phyloP scores from a whole-genome alignment of 2,797 vertebrate genomes.

The Enteromius argenteus region DNA sequence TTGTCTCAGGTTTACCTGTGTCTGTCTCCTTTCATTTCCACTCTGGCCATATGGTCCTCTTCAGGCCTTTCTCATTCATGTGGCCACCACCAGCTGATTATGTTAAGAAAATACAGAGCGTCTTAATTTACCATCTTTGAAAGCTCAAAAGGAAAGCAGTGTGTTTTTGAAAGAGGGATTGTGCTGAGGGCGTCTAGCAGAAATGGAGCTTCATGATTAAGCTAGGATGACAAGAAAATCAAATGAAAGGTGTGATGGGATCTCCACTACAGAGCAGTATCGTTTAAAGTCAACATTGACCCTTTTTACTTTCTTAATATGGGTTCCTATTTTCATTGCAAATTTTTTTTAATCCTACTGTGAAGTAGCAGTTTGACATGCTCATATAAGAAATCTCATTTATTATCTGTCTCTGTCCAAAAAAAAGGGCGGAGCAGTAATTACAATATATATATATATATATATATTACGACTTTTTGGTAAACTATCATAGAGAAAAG shows the following conservation, averaged over 20 bases:
- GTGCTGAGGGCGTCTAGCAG: slow-evolving; percentile 12
- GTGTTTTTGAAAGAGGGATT: slow-evolving; percentile 43
- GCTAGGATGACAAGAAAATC: slow-evolving; percentile 11
- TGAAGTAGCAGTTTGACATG: neutral
- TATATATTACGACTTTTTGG: no score
- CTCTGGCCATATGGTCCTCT: slow-evolving; percentile 51
- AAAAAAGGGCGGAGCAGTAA: neutral
- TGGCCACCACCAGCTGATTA: slow-evolving; percentile 37
- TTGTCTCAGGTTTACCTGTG: slow-evolving; percentile 60
- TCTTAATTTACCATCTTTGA: slow-evolving; percentile 53
- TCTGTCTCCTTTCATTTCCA: slow-evolving; percentile 67
- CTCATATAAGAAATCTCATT: neutral
- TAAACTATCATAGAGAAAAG: neutral
- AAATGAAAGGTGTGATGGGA: neutral
- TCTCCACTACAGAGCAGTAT: neutral
- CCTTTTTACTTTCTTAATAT: neutral
- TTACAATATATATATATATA: no score
- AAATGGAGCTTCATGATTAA: slow-evolving; percentile 4
- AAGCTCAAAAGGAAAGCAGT: slow-evolving; percentile 7
- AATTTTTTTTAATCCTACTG: neutral
- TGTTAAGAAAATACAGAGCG: slow-evolving; percentile 45
- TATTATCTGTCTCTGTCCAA: neutral
- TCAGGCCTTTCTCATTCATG: slow-evolving; percentile 37
- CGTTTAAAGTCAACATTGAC: neutral
- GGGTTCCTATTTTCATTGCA: neutral